Evolutionary conservation across 2,888 invertebrate species (phyloP), one percentile per base, ranked within the genome.

Genomic region (Microplitis manilae): DNA sequence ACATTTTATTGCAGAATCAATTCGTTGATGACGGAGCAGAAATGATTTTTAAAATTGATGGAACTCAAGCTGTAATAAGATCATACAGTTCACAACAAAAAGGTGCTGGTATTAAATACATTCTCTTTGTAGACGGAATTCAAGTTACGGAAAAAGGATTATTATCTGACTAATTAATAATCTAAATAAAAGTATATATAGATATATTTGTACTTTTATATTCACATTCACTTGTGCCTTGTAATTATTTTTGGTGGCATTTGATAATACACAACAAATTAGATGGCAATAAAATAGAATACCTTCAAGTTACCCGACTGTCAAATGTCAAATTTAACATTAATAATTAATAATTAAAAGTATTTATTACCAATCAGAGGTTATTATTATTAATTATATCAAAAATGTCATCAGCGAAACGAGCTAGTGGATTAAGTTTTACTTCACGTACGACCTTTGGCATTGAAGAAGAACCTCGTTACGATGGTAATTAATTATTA

Each of bases 1-100:
- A 79, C 82, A 78, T 8, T 38, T 39, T 59, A 81, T 87, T 90
- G 69, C 85, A 96, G 94, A 94, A 94, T 72, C 94, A 94, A 85
- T 97, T 97, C 87, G 94, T 95, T 7, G 95, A 96, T 81, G 94
- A 94, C 73, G 97, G 97, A 20, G 96, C 96, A 0, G 95, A 96
- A 90, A 97, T 96, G 72, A 92, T 93, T 81, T 97, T 97, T 87
- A 90, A 91, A 69, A 88, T 95, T 8, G 92, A 91, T 2, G 90
- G 90, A 15, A 84, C 86, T 8, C 87, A 90, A 20, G 93, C 92
- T 2, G 91, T 90, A 77, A 93, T 94, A 65, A 84, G 87, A 78
- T 86, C 88, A 1, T 85, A 80, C 77, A 89, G 86, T 76, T 85
- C 86, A 0, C 88, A 87, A 5, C 83, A 87, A 73, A 89, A 86